Evolutionary conservation across 2,113 vertebrate genomes (phyloP).

Genomic region (Alectura lathami): DNA sequence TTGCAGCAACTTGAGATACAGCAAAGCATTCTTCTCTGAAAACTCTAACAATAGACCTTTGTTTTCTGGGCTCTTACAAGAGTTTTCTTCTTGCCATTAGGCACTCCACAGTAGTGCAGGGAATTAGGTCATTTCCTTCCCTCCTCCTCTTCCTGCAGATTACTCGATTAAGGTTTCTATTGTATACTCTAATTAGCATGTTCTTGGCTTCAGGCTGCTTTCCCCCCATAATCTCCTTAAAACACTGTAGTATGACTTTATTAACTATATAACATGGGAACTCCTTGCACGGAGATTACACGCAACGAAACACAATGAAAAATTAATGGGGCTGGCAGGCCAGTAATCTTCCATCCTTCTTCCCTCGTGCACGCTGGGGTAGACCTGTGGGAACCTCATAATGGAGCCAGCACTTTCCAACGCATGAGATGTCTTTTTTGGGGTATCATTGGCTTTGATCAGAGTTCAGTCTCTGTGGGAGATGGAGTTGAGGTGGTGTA

Average conservation of each 20-base stretch:
- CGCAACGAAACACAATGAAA: not conserved
- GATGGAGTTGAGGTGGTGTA: not conserved
- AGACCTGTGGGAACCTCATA: not conserved
- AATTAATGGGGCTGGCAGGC: not conserved
- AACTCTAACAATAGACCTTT: slow-evolving; percentile 46
- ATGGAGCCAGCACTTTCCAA: not conserved
- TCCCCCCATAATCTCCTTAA: not conserved
- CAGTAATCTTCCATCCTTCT: not conserved
- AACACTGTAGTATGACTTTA: slow-evolving; percentile 26
- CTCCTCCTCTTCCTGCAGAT: slow-evolving; percentile 61
- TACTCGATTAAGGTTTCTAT: slow-evolving; percentile 69
- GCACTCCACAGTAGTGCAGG: slow-evolving; percentile 1
- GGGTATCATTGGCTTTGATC: not conserved
- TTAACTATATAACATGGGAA: slow-evolving; percentile 9
- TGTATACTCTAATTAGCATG: slow-evolving; percentile 55
- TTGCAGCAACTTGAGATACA: not conserved
- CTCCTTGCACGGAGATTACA: slow-evolving; percentile 2
- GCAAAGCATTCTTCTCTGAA: not conserved
- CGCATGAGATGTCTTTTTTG: not conserved
- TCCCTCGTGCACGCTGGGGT: not conserved
- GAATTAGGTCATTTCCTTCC: slow-evolving; percentile 70
- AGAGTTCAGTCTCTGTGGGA: not conserved
- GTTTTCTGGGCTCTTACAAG: not conserved
- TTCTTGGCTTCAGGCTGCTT: slow-evolving; percentile 39
- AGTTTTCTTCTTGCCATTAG: slow-evolving; percentile 41